phyloP scores from a whole-genome alignment of 1,140 invertebrate genomes.

The Ctenoplectra terminalis region DNA sequence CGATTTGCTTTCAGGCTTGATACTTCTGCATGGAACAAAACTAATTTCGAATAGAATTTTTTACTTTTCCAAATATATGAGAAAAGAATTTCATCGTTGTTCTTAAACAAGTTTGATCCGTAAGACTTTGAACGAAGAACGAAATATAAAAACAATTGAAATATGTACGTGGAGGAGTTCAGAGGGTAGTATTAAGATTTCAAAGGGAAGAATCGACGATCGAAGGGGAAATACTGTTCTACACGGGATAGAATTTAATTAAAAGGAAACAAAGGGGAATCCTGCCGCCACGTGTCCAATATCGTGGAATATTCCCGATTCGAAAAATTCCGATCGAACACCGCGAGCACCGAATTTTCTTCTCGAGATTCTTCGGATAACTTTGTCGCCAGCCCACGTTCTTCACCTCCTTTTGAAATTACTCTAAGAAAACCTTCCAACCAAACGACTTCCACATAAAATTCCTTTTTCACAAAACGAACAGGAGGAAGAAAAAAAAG shows the following conservation, averaged over 20 bases:
- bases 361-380: slow-evolving; percentile 12
- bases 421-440: neutral
- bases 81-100: no score
- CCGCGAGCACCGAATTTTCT: slow-evolving; percentile 13
- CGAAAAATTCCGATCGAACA: slow-evolving; percentile 27
- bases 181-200: neutral
- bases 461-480: no score
- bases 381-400: neutral
- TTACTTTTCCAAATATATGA: no score
- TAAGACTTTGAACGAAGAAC: no score
- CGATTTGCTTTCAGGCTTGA: no score
- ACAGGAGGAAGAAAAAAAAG: no score
- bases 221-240: neutral
- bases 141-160: no score
- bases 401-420: no score
- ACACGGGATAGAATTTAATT: slow-evolving; percentile 19
- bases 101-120: no score
- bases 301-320: slow-evolving; percentile 1
- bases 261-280: neutral
- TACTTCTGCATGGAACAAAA: no score
- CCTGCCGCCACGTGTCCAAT: neutral
- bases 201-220: neutral
- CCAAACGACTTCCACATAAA: neutral
- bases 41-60: no score
- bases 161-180: no score